Conservation (phyloP, 2,797 vertebrate species). For the Squalus acanthias region DNA sequence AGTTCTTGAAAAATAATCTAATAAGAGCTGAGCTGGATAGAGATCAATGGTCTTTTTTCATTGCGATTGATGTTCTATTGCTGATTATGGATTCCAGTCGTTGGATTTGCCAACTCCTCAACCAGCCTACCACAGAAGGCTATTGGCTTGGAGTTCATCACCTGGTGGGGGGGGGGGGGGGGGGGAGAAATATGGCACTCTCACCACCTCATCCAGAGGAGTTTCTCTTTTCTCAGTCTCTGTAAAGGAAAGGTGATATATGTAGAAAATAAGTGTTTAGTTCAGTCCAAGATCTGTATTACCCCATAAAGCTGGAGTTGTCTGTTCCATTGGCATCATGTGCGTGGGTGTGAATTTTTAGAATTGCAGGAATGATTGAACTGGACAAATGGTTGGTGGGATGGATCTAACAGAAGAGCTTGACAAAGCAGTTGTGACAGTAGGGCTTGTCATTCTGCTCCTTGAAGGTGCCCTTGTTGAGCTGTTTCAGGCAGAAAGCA, state of each 20-base stretch:
- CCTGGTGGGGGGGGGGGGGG: not conserved
- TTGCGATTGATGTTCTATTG: not conserved
- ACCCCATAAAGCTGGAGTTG: not conserved
- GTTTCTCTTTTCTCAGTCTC: not conserved
- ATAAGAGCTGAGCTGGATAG: not conserved
- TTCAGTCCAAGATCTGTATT: conserved; percentile 30
- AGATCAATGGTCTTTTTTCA: not conserved
- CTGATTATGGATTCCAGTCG: not conserved
- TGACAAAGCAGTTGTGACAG: conserved; percentile 94
- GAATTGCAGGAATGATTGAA: conserved; percentile 33
- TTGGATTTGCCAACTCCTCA: not conserved
- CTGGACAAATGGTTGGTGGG: conserved; percentile 25
- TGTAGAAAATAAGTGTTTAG: not conserved
- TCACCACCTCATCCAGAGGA: conserved; percentile 12
- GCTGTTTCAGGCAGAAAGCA: conserved; percentile 97
- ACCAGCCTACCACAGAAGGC: conserved; percentile 13
- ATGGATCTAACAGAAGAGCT: conserved; percentile 84
- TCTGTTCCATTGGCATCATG: not conserved
- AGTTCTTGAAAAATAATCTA: conserved; percentile 14
- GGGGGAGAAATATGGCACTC: not conserved
- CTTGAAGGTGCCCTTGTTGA: conserved; percentile 99
- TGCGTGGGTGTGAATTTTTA: not conserved
- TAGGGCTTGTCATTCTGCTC: conserved; percentile 99
- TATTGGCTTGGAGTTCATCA: not conserved
- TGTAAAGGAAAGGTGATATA: not conserved